Percentiles rank a stretch among this genome's conserved stretches.
These are phyloP conservation scores for Pempheris klunzingeri DNA, from an alignment of 2,797 vertebrate species.

Conservation along the genomic window DNA sequence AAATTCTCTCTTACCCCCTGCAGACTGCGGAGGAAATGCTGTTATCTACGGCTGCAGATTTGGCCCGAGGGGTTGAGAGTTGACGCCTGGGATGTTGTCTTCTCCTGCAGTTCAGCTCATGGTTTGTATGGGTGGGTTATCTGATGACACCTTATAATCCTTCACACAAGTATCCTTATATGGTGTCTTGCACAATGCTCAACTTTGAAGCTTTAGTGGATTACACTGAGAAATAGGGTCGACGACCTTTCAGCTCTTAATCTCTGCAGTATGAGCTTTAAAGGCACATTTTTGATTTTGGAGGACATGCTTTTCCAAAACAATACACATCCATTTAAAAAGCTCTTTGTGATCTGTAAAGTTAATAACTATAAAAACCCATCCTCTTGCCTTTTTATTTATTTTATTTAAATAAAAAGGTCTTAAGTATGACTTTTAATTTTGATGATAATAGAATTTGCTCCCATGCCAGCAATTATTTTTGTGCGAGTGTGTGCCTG, in stretches of 20 bases:
- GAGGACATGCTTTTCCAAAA: conserved; percentile 26
- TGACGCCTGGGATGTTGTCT: conserved; percentile 60
- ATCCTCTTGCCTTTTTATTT: conserved; percentile 24
- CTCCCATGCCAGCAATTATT: conserved; percentile 42
- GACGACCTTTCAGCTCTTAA: conserved; percentile 61
- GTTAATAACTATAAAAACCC: conserved; percentile 28
- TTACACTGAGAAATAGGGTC: conserved; percentile 66
- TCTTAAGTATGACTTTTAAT: conserved; percentile 42
- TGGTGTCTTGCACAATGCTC: conserved; percentile 54
- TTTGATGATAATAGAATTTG: conserved; percentile 48
- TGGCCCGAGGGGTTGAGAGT: conserved; percentile 59
- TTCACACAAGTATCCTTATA: conserved; percentile 60
- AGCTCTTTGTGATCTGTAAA: conserved; percentile 41
- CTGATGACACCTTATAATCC: conserved; percentile 78
- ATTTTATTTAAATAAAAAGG: conserved; percentile 26
- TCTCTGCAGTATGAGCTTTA: conserved; percentile 45
- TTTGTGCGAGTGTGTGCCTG: conserved; percentile 26
- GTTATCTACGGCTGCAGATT: conserved; percentile 75
- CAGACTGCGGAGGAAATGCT: conserved; percentile 14
- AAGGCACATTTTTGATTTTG: conserved; percentile 34
- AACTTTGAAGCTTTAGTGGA: conserved; percentile 71
- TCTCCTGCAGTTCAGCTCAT: conserved; percentile 57
- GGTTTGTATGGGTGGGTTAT: conserved; percentile 68
- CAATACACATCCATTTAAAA: conserved; percentile 33
- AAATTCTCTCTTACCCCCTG: conserved; percentile 35